A percentile compares a stretch with the other conserved stretches of the same genome.
These are phyloP conservation scores for Bos javanicus DNA, from an alignment of 2,113 vertebrate species.

Conservation along the genomic window DNA sequence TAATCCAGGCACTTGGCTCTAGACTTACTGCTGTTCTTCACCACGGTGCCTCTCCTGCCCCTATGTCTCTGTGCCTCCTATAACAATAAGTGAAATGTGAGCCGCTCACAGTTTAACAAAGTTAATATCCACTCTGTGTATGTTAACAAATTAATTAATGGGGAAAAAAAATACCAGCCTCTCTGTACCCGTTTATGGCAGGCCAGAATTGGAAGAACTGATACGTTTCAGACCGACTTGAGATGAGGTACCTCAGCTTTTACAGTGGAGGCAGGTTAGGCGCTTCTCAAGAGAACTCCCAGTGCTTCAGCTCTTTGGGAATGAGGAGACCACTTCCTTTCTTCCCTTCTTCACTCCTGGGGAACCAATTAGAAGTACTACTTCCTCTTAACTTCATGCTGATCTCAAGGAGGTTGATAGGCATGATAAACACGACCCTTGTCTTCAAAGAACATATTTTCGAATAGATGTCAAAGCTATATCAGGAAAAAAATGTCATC, in stretches of 20 bases:
- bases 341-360: neutral
- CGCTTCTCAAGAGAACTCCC: neutral
- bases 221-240: neutral
- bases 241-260: neutral
- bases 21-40: neutral
- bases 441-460: neutral
- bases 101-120: neutral
- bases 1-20: neutral
- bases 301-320: neutral
- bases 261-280: neutral
- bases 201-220: neutral
- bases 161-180: too few species aligned
- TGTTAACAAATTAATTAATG: neutral
- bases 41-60: neutral
- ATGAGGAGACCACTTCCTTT: neutral
- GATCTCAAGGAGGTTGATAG: neutral
- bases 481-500: neutral
- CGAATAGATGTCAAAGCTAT: neutral
- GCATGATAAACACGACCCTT: neutral
- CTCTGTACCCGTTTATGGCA: neutral
- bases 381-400: neutral
- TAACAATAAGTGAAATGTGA: neutral
- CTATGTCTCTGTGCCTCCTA: neutral
- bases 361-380: neutral
- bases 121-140: neutral